Evolutionary conservation across 2,113 vertebrate species (phyloP).

Genomic region (Beaufortia kweichowensis): DNA sequence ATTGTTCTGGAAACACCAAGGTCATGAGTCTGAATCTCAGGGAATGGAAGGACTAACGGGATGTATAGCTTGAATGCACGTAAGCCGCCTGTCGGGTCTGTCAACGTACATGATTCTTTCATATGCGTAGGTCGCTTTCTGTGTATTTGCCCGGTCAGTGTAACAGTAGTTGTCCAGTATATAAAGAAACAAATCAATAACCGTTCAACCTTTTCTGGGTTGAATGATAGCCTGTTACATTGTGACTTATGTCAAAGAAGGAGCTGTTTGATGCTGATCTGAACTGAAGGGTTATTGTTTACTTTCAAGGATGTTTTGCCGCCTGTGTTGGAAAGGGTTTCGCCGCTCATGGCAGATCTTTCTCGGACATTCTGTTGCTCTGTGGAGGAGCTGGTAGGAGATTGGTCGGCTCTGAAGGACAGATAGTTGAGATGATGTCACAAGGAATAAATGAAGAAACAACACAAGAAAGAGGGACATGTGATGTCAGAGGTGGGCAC

Average conservation of each 20-base stretch:
- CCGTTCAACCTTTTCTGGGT: background rate
- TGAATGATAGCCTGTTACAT: conserved; percentile 7
- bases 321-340: conserved; percentile 47
- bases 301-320: conserved; percentile 33
- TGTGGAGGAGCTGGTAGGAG: conserved; percentile 32
- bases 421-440: conserved; percentile 8
- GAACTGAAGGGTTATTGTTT: conserved; percentile 19
- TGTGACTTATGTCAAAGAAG: conserved; percentile 22
- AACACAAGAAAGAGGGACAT: too few species aligned
- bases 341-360: conserved; percentile 17
- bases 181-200: conserved; percentile 6
- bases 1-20: too few species aligned
- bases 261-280: conserved; percentile 20
- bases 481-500: too few species aligned
- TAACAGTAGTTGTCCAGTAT: background rate
- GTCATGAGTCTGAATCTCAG: too few species aligned
- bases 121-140: background rate
- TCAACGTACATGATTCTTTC: background rate
- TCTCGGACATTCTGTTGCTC: conserved; percentile 14
- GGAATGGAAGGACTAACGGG: too few species aligned
- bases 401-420: conserved; percentile 41
- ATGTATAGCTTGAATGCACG: too few species aligned
- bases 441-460: background rate
- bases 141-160: background rate
- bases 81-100: too few species aligned